Evolutionary conservation across 2,113 vertebrate species (phyloP).

Genomic region (Polypterus bichir): DNA sequence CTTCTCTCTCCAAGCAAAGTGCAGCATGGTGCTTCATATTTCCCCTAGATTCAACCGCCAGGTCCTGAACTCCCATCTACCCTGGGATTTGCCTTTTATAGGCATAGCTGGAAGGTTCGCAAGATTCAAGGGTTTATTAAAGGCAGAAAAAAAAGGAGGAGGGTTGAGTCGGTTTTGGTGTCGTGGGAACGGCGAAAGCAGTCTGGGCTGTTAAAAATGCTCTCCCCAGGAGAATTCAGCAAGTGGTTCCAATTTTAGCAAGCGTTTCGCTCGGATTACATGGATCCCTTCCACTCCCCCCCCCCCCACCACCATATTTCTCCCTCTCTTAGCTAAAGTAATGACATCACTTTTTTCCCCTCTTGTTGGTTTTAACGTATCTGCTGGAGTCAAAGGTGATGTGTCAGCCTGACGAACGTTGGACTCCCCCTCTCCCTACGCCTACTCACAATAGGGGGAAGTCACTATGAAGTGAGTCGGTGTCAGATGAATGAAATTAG

Average conservation of each 20-base stretch:
- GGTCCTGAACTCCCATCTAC: background rate
- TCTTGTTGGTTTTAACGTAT: no score
- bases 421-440: background rate
- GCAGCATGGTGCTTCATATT: no score
- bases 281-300: constrained; percentile 22
- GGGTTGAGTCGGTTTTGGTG: constrained; percentile 28
- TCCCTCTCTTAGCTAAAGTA: constrained; percentile 24
- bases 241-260: constrained; percentile 39
- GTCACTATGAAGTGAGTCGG: no score
- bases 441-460: no score
- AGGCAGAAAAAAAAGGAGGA: constrained; percentile 6
- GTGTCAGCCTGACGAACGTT: no score
- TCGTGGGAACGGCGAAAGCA: constrained; percentile 33
- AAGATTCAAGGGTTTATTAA: constrained; percentile 3
- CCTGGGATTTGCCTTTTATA: constrained; percentile 36
- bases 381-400: no score
- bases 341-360: constrained; percentile 26
- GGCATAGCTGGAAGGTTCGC: constrained; percentile 17
- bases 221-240: constrained; percentile 24
- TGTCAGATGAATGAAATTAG: no score
- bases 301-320: constrained; percentile 1
- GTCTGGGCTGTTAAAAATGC: constrained; percentile 23
- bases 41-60: no score
- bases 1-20: no score
- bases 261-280: constrained; percentile 34